These are phyloP conservation scores for Orchestia grillus DNA, from an alignment of 1,140 invertebrate species.

Conservation along the genomic window DNA sequence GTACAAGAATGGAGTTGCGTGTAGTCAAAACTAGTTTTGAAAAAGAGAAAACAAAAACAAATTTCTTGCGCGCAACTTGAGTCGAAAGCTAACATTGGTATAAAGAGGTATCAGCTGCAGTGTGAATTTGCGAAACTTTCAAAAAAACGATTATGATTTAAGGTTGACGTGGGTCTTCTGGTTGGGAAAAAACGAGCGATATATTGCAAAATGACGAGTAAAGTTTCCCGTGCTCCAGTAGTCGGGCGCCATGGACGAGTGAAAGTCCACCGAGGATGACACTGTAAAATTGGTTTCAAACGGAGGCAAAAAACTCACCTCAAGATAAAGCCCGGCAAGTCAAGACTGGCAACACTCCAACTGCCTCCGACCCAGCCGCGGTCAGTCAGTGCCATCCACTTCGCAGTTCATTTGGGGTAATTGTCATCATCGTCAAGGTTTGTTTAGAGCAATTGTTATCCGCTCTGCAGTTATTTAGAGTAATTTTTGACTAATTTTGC, in stretches of 20 bases:
- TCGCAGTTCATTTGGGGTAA: no score
- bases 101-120: no score
- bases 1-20: no score
- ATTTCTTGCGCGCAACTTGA: no score
- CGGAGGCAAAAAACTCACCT: neutral
- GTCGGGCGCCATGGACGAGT: neutral
- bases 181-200: neutral
- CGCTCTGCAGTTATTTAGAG: neutral
- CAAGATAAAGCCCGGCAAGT: neutral
- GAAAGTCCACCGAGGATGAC: constrained; percentile 27
- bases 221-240: neutral
- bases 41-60: no score
- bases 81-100: no score
- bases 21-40: no score
- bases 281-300: constrained; percentile 3
- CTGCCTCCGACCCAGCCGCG: neutral
- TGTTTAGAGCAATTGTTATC: neutral
- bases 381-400: neutral
- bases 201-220: neutral
- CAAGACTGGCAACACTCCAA: neutral
- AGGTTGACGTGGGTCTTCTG: neutral
- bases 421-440: neutral
- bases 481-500: neutral
- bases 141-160: neutral
- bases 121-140: neutral